phyloP scores from a whole-genome alignment of 2,888 invertebrate genomes.

The Zele albiditarsus region DNA sequence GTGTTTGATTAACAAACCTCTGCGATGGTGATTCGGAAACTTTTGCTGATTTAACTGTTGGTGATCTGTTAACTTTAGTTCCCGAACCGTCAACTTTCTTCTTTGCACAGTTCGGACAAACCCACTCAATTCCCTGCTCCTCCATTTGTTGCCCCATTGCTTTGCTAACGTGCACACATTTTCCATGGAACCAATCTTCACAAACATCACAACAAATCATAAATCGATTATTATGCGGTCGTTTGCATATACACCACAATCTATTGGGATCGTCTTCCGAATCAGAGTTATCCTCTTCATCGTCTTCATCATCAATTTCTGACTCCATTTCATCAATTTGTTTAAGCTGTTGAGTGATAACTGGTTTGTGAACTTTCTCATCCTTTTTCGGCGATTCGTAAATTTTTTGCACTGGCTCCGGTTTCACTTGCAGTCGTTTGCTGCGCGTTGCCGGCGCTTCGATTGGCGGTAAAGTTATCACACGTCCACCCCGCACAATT shows the following conservation, averaged over 20 bases:
- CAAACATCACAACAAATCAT: constrained; percentile 98
- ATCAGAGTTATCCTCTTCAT: constrained; percentile 77
- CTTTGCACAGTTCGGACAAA: constrained; percentile 87
- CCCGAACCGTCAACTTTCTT: constrained; percentile 70
- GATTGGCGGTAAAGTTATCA: constrained; percentile 86
- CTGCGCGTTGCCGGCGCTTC: constrained; percentile 88
- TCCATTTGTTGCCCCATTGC: constrained; percentile 95
- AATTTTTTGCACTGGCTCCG: constrained; percentile 51
- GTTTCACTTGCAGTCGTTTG: constrained; percentile 75
- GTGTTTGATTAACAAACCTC: constrained; percentile 36
- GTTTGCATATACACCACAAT: constrained; percentile 95
- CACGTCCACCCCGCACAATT: constrained; percentile 83
- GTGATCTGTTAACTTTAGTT: constrained; percentile 6
- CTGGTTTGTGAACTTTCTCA: constrained; percentile 47
- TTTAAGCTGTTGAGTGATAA: constrained; percentile 25
- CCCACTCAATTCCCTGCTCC: constrained; percentile 89
- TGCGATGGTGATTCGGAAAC: constrained; percentile 27
- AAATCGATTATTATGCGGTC: constrained; percentile 95
- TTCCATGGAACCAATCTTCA: constrained; percentile 98
- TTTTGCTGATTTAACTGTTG: constrained; percentile 25
- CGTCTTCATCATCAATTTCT: constrained; percentile 77
- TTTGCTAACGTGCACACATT: constrained; percentile 94
- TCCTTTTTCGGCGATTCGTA: constrained; percentile 49
- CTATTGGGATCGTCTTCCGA: constrained; percentile 96
- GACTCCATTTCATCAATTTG: constrained; percentile 60